Evolutionary conservation across 2,113 vertebrate species (phyloP).

Genomic region (Leptodactylus fuscus): DNA sequence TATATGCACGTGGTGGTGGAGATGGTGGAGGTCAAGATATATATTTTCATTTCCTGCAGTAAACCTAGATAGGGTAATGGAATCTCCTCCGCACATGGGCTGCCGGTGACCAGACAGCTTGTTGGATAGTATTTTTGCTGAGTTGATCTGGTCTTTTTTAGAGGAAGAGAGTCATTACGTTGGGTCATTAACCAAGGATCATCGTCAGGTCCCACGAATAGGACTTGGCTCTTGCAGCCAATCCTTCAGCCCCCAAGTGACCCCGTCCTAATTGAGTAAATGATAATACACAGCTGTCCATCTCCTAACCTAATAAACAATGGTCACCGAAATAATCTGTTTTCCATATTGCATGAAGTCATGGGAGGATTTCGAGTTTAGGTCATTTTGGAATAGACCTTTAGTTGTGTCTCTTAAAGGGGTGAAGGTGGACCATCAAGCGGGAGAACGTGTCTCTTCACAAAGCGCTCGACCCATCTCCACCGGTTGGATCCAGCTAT

Average conservation of each 20-base stretch:
- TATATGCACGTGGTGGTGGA: neutral
- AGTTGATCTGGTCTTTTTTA: conserved; percentile 29
- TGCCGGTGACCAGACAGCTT: neutral
- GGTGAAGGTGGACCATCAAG: neutral
- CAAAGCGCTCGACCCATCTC: neutral
- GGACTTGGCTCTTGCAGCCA: neutral
- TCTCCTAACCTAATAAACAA: conserved; percentile 24
- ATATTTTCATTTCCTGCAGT: neutral
- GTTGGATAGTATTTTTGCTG: neutral
- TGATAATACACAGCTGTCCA: conserved; percentile 45
- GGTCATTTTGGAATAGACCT: conserved; percentile 19
- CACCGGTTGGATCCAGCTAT: neutral
- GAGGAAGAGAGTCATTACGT: neutral
- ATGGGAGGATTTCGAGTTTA: conserved; percentile 11
- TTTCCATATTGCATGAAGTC: conserved; percentile 38
- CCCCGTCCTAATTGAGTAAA: conserved; percentile 32
- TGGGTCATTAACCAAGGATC: conserved; percentile 28
- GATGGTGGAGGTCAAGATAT: neutral
- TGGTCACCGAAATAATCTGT: conserved; percentile 18
- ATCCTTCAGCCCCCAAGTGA: conserved; percentile 24
- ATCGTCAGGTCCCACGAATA: conserved; percentile 1
- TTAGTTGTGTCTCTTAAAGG: neutral
- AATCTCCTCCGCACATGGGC: neutral
- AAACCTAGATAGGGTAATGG: neutral
- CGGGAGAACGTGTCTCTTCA: neutral